Evolutionary conservation across 2,888 invertebrate genomes (phyloP), one percentile per base, ranked within the genome.

Genomic region (Neoitamus cyanurus): DNA sequence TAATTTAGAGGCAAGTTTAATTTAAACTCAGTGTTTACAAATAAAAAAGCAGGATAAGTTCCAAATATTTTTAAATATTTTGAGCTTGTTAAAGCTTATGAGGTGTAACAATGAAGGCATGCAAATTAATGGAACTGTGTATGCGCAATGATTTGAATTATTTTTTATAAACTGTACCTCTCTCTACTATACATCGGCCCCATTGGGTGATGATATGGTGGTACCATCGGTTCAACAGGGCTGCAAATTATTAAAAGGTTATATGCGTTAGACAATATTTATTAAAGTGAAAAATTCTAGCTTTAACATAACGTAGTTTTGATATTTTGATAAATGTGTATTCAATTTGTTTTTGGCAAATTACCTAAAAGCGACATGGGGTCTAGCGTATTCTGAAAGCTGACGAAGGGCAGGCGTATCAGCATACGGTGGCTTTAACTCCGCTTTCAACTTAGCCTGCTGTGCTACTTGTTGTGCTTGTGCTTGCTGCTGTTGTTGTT

Each of bases 321-420:
- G 1, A 58, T 25, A 7, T 58, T 58, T 42, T n/a, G 42, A 42
- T 42, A n/a, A 42, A 42, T n/a, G 13, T 42, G 11, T 15, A n/a
- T 4, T n/a, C 15, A 42, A 4, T 15, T 42, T 42, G n/a, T 42
- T 5, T 4, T 42, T n/a, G n/a, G 13, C 5, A 72, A 86, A 87
- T 86, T 88, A 91, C 91, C 97, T 92, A 93, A 97, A 97, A 9
- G 97, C 97, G 77, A 96, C 96, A 90, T 98, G 98, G 0, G 98
- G 98, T 87, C 98, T 93, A 6, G 98, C 98, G 90, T 98, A 98
- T 90, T 98, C 98, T 0, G 95, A 94, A 88, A 99, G 92, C 90
- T 98, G 98, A 48, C 98, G 93, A 86, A 99, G 92, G 1, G 98
- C 98, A 0, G 98, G 98, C 0, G 98, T 98, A 90, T 98, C 98